A percentile compares a stretch with the other conserved stretches of the same genome.
phyloP scores from a whole-genome alignment of 2,797 vertebrate species.

The Lutjanus campechanus region DNA sequence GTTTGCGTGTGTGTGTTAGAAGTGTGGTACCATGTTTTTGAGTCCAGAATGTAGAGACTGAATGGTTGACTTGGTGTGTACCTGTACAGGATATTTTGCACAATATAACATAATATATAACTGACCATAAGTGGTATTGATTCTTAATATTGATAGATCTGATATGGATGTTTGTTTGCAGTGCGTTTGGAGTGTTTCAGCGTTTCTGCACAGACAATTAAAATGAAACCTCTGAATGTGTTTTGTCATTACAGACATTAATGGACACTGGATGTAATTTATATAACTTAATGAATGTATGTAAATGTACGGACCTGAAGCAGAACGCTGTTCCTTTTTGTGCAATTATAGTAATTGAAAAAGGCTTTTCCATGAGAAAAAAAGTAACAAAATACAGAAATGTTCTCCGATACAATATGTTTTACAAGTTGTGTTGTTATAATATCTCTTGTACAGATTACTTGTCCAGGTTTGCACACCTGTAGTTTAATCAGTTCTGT shows the following conservation, averaged over 20 bases:
- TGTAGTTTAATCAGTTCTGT: too few relatives aligned
- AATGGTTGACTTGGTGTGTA: not conserved
- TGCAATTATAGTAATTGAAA: not conserved
- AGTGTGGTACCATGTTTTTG: not conserved
- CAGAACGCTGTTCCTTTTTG: not conserved
- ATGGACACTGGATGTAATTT: not conserved
- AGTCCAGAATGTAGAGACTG: not conserved
- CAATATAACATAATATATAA: not conserved
- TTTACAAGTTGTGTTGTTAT: too few relatives aligned
- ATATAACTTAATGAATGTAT: not conserved
- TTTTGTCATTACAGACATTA: not conserved
- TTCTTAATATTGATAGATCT: not conserved
- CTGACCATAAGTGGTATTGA: not conserved
- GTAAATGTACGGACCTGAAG: not conserved
- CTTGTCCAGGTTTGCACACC: too few relatives aligned
- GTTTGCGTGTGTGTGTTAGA: not conserved
- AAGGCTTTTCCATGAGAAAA: not conserved
- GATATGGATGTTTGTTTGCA: not conserved
- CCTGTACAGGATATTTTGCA: conserved; percentile 4
- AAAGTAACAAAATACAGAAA: too few relatives aligned
- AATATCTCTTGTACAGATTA: too few relatives aligned
- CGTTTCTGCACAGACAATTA: not conserved
- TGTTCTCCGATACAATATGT: too few relatives aligned
- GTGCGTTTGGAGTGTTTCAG: not conserved
- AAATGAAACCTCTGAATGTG: not conserved